Conservation (phyloP, 2,888 invertebrate genomes). For the Phyto melanocephala region DNA sequence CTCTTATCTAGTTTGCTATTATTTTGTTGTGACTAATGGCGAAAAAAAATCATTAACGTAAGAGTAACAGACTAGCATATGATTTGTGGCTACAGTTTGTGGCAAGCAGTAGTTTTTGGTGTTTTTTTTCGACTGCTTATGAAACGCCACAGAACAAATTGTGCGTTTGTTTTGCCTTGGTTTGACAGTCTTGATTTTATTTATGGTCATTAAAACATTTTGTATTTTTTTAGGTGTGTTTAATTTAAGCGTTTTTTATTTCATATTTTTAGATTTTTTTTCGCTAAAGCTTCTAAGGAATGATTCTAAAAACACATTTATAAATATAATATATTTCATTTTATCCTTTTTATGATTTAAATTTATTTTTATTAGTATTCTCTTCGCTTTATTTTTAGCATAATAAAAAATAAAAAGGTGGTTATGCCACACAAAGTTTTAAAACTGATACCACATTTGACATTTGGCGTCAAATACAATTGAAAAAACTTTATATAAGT, state of each 20-base stretch:
- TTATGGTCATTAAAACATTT: slow-evolving; percentile 12
- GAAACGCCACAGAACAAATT: slow-evolving; percentile 17
- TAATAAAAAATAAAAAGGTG: slow-evolving; percentile 1
- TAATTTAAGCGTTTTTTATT: slow-evolving; percentile 3
- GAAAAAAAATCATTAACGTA: not conserved
- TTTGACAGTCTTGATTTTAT: not conserved
- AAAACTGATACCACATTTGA: not conserved
- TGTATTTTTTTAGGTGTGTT: slow-evolving; percentile 27
- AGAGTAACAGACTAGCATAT: not conserved
- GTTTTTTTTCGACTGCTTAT: no score
- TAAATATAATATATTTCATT: not conserved
- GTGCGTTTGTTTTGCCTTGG: slow-evolving; percentile 9
- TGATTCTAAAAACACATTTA: not conserved
- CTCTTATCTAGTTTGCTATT: not conserved
- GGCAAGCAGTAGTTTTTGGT: no score
- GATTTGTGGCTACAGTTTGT: not conserved
- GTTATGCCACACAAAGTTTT: not conserved
- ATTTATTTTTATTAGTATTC: slow-evolving; percentile 7
- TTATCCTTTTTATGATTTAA: slow-evolving; percentile 5
- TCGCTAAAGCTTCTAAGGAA: slow-evolving; percentile 6
- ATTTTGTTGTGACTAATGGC: not conserved
- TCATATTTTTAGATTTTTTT: not conserved
- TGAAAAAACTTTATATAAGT: not conserved
- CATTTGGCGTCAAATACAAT: not conserved
- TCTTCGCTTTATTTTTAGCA: not conserved